phyloP scores from a whole-genome alignment of 2,888 invertebrate species.

The Amblyjoppa proteus region DNA sequence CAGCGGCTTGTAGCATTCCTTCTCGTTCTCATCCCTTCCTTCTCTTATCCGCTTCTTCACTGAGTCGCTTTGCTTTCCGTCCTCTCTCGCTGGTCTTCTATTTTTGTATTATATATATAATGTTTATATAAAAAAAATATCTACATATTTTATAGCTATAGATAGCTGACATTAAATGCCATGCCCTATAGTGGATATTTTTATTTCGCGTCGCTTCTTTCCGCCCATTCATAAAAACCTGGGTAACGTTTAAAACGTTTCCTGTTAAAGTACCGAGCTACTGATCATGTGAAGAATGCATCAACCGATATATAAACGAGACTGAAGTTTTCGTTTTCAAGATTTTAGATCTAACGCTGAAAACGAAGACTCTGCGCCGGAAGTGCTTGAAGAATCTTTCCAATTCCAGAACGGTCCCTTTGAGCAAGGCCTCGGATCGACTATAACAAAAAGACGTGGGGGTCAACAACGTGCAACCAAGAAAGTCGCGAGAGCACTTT shows the following conservation, averaged over 20 bases:
- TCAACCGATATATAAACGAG: not conserved
- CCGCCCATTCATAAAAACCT: not conserved
- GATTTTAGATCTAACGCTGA: not conserved
- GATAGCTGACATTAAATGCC: not conserved
- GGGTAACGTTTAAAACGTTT: not conserved
- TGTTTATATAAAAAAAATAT: not conserved
- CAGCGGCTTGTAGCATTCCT: constrained; percentile 59
- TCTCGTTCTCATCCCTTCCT: constrained; percentile 64
- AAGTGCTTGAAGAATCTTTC: not conserved
- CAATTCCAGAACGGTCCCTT: not conserved
- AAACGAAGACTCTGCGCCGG: not conserved
- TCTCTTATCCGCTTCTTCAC: constrained; percentile 54
- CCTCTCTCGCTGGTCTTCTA: too few species aligned
- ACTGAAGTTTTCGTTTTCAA: not conserved
- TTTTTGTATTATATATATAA: constrained; percentile 36
- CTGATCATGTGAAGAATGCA: not conserved
- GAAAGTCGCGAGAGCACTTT: not conserved
- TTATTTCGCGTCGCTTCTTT: not conserved
- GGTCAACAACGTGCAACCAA: not conserved
- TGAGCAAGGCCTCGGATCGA: not conserved
- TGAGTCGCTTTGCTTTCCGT: constrained; percentile 1
- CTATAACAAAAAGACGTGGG: not conserved
- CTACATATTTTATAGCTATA: not conserved
- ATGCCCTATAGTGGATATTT: not conserved
- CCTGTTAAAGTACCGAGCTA: not conserved